Conservation (phyloP, 1,140 invertebrate genomes). For the Akabosia matsudoensis region DNA sequence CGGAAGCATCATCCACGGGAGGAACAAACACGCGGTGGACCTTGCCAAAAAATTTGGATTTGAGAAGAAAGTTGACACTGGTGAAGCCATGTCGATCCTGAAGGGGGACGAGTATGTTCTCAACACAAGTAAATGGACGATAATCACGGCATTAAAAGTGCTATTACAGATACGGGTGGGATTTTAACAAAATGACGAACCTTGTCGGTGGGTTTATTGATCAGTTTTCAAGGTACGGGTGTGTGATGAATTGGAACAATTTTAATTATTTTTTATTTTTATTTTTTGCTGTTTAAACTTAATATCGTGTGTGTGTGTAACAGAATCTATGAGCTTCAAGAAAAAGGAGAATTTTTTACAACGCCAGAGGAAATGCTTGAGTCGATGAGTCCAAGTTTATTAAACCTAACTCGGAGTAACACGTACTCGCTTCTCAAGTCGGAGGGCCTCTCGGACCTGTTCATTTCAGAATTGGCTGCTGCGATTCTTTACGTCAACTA, state of each 20-base stretch:
- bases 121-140: constrained; percentile 54
- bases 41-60: constrained; percentile 58
- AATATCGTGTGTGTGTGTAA: no score
- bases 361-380: constrained; percentile 56
- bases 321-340: constrained; percentile 61
- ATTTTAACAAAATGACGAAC: constrained; percentile 54
- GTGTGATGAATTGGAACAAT: not conserved
- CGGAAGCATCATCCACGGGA: constrained; percentile 60
- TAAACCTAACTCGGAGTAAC: constrained; percentile 54
- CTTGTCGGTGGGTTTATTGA: constrained; percentile 51
- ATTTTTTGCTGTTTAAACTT: no score
- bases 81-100: constrained; percentile 51
- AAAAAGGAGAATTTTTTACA: constrained; percentile 55
- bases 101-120: constrained; percentile 60
- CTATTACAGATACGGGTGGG: constrained; percentile 60
- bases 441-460: constrained; percentile 52
- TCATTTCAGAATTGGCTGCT: constrained; percentile 61
- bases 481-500: constrained; percentile 62
- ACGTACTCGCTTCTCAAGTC: constrained; percentile 53
- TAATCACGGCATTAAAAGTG: constrained; percentile 55
- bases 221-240: constrained; percentile 53
- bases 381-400: constrained; percentile 57
- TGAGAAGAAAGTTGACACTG: constrained; percentile 43
- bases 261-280: constrained; percentile 49
- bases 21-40: constrained; percentile 61